A percentile compares a stretch with the other conserved stretches of the same genome.
Conservation (phyloP, 2,113 vertebrate genomes). For the Nasalis larvatus region DNA sequence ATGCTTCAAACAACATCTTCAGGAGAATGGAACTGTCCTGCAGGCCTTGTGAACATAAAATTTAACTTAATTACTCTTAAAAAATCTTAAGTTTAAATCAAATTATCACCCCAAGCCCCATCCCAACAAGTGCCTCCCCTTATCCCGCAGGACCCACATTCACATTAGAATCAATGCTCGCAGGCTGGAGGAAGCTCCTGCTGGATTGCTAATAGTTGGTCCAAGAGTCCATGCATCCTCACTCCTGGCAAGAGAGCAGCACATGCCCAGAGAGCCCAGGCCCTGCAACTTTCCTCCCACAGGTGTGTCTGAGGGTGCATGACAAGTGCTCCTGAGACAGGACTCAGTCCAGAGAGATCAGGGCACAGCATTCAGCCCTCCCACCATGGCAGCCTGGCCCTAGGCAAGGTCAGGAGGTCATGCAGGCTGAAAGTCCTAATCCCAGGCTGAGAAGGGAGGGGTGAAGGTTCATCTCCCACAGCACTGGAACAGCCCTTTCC, state of each 20-base stretch:
- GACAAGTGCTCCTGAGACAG: too few species aligned
- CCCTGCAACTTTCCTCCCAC: neutral
- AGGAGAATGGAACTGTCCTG: neutral
- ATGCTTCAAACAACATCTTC: neutral
- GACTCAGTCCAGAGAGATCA: neutral
- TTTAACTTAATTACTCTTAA: neutral
- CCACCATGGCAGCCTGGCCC: neutral
- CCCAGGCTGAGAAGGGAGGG: too few species aligned
- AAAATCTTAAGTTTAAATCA: neutral
- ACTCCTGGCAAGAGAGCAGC: neutral
- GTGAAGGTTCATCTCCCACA: neutral
- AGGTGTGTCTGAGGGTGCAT: neutral
- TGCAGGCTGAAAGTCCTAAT: neutral
- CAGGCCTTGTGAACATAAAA: neutral
- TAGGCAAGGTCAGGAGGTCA: neutral
- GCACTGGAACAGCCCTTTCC: neutral
- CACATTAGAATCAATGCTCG: neutral
- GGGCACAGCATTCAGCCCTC: too few species aligned
- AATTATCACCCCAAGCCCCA: neutral
- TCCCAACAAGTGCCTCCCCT: neutral
- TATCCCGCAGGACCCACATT: neutral
- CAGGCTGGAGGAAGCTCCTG: too few species aligned
- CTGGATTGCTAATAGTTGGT: too few species aligned
- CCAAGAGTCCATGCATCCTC: neutral
- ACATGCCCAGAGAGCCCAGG: neutral